Percentiles rank a stretch among this genome's conserved stretches.
Evolutionary conservation across 2,888 invertebrate genomes (phyloP).

Genomic region (Cheiracanthium punctorium): DNA sequence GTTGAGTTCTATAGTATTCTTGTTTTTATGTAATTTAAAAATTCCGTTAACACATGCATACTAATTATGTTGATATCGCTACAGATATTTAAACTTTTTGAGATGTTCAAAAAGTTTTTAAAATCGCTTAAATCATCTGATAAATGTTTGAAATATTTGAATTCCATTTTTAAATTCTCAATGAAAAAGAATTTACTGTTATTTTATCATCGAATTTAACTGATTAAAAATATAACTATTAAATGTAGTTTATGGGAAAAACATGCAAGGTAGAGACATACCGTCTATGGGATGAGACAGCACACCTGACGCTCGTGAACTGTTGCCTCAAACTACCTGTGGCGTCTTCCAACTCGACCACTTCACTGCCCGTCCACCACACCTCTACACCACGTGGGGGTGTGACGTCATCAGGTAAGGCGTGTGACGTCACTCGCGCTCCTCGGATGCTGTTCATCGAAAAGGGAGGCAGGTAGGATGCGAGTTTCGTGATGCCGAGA

Average conservation of each 20-base stretch:
- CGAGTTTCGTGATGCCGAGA: not conserved
- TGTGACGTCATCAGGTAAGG: slow-evolving; percentile 68
- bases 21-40: no score
- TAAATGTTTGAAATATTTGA: no score
- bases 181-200: no score
- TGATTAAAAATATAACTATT: no score
- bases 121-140: no score
- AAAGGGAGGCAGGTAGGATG: slow-evolving; percentile 46
- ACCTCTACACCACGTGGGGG: slow-evolving; percentile 60
- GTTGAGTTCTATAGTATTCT: no score
- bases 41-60: no score
- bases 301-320: slow-evolving; percentile 43
- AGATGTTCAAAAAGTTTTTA: no score
- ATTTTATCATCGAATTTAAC: no score
- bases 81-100: no score
- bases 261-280: slow-evolving; percentile 60
- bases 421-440: slow-evolving; percentile 54
- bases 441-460: slow-evolving; percentile 54
- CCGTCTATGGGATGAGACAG: slow-evolving; percentile 7
- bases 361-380: slow-evolving; percentile 60
- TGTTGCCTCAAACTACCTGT: slow-evolving; percentile 67
- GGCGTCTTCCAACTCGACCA: slow-evolving; percentile 63
- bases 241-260: not conserved
- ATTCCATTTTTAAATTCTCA: no score
- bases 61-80: no score